These are phyloP conservation scores for Eledona agricola DNA, from an alignment of 2,888 invertebrate species.

Conservation along the genomic window DNA sequence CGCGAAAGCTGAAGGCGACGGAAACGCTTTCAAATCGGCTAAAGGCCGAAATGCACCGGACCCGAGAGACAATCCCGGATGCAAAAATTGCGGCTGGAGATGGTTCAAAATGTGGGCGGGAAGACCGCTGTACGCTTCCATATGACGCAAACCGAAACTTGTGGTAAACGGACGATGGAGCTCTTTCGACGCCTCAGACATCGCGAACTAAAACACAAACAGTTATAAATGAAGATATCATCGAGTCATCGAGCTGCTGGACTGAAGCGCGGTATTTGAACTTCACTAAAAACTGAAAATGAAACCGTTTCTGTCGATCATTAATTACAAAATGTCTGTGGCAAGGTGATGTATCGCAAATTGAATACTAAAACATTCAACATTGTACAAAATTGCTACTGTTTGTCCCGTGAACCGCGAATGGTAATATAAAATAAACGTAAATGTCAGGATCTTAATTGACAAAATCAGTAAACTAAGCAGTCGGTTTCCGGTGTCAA, in stretches of 20 bases:
- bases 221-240: slow-evolving; percentile 1
- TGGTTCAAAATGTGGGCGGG: slow-evolving; percentile 75
- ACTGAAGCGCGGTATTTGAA: no score
- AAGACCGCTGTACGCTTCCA: slow-evolving; percentile 69
- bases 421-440: no score
- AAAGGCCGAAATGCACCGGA: slow-evolving; percentile 69
- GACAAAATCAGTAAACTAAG: no score
- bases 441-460: no score
- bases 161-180: slow-evolving; percentile 73
- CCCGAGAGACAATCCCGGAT: slow-evolving; percentile 71
- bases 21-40: slow-evolving; percentile 66
- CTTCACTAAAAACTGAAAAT: no score
- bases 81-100: slow-evolving; percentile 76
- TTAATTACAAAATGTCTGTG: no score
- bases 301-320: no score
- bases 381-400: no score
- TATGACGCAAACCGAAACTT: slow-evolving; percentile 65
- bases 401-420: no score
- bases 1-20: slow-evolving; percentile 73
- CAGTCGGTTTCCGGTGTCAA: slow-evolving; percentile 27
- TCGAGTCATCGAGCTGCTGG: no score
- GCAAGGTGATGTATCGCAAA: no score
- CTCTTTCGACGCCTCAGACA: slow-evolving; percentile 68
- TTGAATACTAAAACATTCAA: no score
- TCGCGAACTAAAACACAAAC: slow-evolving; percentile 56